Conservation (phyloP, 35 echinoderm and acorn worm species). For the Hemicentrotus pulcherrimus region DNA sequence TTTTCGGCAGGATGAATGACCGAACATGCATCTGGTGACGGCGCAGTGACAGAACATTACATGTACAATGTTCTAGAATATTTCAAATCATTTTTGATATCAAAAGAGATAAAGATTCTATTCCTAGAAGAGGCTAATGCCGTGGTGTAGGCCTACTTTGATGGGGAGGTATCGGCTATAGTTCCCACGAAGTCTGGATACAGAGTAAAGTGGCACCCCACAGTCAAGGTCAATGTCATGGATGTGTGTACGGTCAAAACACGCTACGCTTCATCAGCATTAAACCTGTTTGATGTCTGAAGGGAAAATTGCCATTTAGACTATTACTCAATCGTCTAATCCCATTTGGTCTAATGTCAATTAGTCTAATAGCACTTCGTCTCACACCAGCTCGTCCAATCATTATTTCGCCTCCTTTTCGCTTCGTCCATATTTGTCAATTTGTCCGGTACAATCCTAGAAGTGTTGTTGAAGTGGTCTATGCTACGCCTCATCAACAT, state of each 20-base stretch:
- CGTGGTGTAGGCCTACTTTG: neutral
- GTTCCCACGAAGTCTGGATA: neutral
- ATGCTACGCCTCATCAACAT: no score
- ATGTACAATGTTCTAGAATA: neutral
- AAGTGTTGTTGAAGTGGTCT: no score
- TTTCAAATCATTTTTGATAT: neutral
- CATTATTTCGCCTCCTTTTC: no score
- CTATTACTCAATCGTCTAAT: no score
- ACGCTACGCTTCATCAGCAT: neutral
- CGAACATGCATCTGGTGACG: neutral
- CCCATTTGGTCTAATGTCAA: no score
- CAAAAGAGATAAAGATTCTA: neutral
- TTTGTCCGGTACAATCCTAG: no score
- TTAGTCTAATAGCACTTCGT: neutral
- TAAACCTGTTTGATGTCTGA: neutral
- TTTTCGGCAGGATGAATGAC: no score
- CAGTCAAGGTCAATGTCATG: neutral
- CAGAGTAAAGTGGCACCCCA: neutral
- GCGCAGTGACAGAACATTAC: neutral
- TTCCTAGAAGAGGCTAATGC: neutral
- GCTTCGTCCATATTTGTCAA: no score
- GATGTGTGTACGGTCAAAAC: neutral
- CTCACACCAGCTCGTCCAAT: neutral
- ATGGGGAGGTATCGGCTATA: neutral
- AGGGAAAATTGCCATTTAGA: neutral